phyloP scores from a whole-genome alignment of 2,113 vertebrate genomes.

The Myocastor coypus region DNA sequence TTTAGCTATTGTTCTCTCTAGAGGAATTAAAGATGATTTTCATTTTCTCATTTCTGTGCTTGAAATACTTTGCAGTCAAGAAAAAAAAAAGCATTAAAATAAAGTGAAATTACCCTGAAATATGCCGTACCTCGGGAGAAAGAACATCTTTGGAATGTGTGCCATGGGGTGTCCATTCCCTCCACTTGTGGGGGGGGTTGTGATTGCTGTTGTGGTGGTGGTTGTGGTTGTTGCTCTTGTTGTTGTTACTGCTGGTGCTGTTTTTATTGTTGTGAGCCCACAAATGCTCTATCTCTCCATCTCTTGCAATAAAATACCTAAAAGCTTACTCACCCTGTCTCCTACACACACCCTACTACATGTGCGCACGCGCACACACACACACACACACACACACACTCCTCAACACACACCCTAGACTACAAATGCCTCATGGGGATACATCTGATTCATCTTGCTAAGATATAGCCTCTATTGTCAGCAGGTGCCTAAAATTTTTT shows the following conservation, averaged over 20 bases:
- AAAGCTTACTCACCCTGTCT: neutral
- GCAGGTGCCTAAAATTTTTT: neutral
- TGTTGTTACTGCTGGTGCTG: neutral
- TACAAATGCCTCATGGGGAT: neutral
- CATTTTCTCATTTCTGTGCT: slow-evolving; percentile 53
- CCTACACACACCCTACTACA: neutral
- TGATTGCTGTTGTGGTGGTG: too few species aligned
- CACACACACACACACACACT: neutral
- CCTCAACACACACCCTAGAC: neutral
- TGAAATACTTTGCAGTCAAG: slow-evolving; percentile 44
- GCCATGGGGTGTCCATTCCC: neutral
- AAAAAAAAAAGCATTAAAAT: slow-evolving; percentile 46
- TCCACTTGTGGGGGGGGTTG: neutral
- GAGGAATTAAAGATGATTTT: slow-evolving; percentile 19
- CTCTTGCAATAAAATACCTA: neutral
- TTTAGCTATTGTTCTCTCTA: neutral
- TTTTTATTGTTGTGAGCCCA: neutral
- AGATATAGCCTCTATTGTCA: neutral
- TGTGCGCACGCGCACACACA: neutral
- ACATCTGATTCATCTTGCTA: neutral
- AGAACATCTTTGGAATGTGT: neutral
- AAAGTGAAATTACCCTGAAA: slow-evolving; percentile 27
- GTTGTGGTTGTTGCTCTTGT: neutral
- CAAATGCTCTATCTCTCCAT: slow-evolving; percentile 15
- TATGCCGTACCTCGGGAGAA: neutral